A percentile compares a stretch with the other conserved stretches of the same genome.
These are phyloP conservation scores for Pituophis catenifer DNA, from an alignment of 2,113 vertebrate genomes.

Conservation along the genomic window DNA sequence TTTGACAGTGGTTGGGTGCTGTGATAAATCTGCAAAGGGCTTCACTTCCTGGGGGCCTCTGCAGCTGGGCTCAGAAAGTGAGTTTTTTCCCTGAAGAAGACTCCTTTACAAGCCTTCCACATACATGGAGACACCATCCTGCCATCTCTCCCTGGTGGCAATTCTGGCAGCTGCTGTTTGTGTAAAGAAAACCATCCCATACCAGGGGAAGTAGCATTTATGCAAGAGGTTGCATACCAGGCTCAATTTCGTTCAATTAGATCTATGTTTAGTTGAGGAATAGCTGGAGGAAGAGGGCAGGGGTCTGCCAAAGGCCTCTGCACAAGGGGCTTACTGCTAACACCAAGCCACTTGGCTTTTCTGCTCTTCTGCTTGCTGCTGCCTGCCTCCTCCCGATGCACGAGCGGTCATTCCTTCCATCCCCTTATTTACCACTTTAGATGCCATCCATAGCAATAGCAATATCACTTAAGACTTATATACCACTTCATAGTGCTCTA, in stretches of 20 bases:
- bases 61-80: not conserved
- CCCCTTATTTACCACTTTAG: not conserved
- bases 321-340: not conserved
- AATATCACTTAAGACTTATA: not conserved
- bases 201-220: not conserved
- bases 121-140: not conserved
- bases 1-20: not conserved
- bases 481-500: not conserved
- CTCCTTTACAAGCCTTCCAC: not conserved
- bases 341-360: not conserved
- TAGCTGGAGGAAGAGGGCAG: not conserved
- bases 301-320: not conserved
- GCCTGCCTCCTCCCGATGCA: not conserved
- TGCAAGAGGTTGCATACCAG: not conserved
- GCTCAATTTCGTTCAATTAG: not conserved
- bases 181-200: not conserved
- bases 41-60: not conserved
- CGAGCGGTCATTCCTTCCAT: accelerated
- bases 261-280: not conserved
- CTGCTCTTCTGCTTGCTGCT: not conserved
- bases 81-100: not conserved
- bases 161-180: not conserved
- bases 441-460: not conserved
- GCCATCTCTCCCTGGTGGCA: not conserved
- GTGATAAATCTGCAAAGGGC: not conserved